These are phyloP conservation scores for Acanthurus leucopareius DNA, from an alignment of 2,797 vertebrate species.

Conservation along the genomic window DNA sequence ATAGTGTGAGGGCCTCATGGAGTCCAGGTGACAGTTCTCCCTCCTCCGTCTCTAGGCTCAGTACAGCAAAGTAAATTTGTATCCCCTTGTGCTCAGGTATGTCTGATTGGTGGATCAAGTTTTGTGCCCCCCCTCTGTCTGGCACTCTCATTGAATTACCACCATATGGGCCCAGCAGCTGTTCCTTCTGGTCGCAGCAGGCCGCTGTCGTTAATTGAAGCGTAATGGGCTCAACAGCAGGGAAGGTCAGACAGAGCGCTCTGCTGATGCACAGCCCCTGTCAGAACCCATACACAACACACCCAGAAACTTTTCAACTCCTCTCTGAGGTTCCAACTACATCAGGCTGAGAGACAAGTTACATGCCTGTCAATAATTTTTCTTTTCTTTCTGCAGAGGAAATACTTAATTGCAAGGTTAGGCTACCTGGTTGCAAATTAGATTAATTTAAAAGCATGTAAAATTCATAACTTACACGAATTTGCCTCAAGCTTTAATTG, in stretches of 20 bases:
- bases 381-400: background rate
- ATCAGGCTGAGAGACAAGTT: slow-evolving; percentile 5
- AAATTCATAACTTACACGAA: slow-evolving; percentile 1
- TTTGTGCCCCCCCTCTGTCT: slow-evolving; percentile 83
- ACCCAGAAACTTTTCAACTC: slow-evolving; percentile 48
- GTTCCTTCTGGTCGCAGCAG: slow-evolving; percentile 90
- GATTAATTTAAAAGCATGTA: slow-evolving; percentile 9
- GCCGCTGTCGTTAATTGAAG: slow-evolving; percentile 93
- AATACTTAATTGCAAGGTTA: background rate
- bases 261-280: slow-evolving; percentile 82
- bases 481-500: background rate
- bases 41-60: slow-evolving; percentile 66
- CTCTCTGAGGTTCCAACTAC: background rate
- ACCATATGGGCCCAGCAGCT: slow-evolving; percentile 92
- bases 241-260: slow-evolving; percentile 89
- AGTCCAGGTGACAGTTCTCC: slow-evolving; percentile 61
- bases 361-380: background rate
- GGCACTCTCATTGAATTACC: slow-evolving; percentile 91
- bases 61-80: slow-evolving; percentile 82
- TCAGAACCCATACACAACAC: slow-evolving; percentile 71
- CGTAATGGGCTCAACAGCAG: slow-evolving; percentile 92
- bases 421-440: background rate
- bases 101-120: slow-evolving; percentile 85
- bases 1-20: slow-evolving; percentile 47
- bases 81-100: slow-evolving; percentile 82